These are phyloP conservation scores for Dipus sagitta DNA, from an alignment of 2,797 vertebrate species.

Conservation along the genomic window DNA sequence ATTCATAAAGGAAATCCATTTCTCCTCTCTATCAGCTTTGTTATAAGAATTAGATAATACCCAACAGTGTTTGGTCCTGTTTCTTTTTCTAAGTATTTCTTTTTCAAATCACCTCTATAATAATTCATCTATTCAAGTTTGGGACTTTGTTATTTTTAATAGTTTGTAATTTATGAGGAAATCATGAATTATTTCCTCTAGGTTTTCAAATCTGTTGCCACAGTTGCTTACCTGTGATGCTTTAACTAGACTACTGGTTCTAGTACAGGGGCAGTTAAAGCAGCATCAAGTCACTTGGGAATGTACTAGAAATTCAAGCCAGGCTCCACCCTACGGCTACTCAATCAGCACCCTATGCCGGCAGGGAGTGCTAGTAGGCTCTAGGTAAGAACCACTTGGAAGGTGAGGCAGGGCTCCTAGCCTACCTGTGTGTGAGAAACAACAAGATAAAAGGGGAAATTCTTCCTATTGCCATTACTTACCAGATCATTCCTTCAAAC, in stretches of 20 bases:
- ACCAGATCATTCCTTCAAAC: conserved; percentile 99
- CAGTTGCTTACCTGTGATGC: background rate
- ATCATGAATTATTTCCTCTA: background rate
- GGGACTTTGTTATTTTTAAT: conserved; percentile 13
- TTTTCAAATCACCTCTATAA: conserved; percentile 35
- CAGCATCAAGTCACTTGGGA: background rate
- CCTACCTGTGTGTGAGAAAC: background rate
- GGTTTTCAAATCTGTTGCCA: background rate
- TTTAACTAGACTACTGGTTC: background rate
- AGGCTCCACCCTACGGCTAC: background rate
- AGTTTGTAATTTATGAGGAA: conserved; percentile 19
- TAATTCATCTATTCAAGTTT: conserved; percentile 22
- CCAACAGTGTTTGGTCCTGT: background rate
- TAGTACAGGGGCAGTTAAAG: no score
- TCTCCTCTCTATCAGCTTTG: background rate
- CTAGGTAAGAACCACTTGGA: background rate
- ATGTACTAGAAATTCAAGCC: background rate
- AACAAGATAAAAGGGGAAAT: background rate
- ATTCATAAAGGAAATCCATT: background rate
- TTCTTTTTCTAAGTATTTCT: conserved; percentile 11
- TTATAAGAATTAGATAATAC: background rate
- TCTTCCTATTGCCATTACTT: conserved; percentile 69
- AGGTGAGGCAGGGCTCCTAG: background rate
- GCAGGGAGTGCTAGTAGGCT: background rate
- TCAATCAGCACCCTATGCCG: background rate